Evolutionary conservation across 2,113 vertebrate species (phyloP).

Genomic region (Bothrops jararaca): DNA sequence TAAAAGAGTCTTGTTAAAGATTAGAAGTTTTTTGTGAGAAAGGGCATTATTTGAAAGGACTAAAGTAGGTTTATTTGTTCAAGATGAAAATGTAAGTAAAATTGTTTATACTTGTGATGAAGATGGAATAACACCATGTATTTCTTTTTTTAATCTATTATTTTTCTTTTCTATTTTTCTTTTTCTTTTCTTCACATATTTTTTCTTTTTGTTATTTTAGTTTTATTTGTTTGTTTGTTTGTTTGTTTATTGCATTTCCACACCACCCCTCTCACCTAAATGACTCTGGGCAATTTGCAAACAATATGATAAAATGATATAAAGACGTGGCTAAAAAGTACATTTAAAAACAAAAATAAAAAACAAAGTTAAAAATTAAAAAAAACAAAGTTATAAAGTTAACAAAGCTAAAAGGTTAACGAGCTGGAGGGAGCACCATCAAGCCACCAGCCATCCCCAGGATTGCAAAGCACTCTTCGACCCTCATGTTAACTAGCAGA

Average conservation of each 20-base stretch:
- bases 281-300: not conserved
- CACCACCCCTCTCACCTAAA: no score
- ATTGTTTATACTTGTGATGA: not conserved
- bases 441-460: not conserved
- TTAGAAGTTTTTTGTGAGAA: not conserved
- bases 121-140: not conserved
- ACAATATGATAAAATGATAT: not conserved
- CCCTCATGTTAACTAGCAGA: no score
- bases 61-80: not conserved
- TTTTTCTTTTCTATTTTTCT: not conserved
- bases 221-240: not conserved
- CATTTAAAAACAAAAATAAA: no score
- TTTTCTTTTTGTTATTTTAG: not conserved
- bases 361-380: no score
- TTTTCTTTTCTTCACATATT: not conserved
- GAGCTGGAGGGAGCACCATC: not conserved
- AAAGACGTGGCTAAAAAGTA: no score
- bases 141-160: not conserved
- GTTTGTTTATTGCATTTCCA: no score
- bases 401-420: not conserved
- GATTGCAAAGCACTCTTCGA: no score
- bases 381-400: not conserved
- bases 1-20: not conserved
- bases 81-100: not conserved
- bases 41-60: not conserved